Evolutionary conservation across 2,113 vertebrate species (phyloP).

Genomic region (Ammodramus savannarum): DNA sequence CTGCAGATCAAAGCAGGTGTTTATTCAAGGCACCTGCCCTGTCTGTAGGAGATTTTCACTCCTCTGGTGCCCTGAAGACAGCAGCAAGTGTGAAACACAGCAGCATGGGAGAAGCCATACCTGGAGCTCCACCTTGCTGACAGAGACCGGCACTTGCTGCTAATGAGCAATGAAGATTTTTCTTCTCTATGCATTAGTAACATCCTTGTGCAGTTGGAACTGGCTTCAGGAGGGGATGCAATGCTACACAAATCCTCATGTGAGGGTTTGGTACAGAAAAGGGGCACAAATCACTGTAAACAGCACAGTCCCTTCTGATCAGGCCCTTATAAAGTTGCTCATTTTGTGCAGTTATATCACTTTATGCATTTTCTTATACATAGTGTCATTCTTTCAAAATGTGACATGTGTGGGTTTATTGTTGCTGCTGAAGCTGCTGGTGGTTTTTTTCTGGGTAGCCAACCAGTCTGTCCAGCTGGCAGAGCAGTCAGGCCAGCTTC

Average conservation of each 20-base stretch:
- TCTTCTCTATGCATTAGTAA: background rate
- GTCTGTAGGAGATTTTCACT: background rate
- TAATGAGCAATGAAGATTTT: background rate
- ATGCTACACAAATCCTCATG: background rate
- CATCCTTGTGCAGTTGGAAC: background rate
- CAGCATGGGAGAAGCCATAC: accelerated
- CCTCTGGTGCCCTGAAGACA: background rate
- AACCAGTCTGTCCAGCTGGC: background rate
- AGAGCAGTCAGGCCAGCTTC: background rate
- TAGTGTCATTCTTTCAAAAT: background rate
- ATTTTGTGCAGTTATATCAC: background rate
- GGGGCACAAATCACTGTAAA: background rate
- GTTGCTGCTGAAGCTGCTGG: background rate
- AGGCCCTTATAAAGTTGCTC: background rate
- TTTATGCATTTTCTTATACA: background rate
- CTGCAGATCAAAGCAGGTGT: background rate
- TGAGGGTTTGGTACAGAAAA: background rate
- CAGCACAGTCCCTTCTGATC: background rate
- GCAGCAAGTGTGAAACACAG: background rate
- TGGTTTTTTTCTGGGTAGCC: background rate
- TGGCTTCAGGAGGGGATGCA: background rate
- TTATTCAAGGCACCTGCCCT: background rate
- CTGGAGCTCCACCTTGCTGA: constrained; percentile 23
- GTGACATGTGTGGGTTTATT: background rate
- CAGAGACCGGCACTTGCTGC: background rate